Conservation (phyloP, 2,113 vertebrate genomes). For the Electrona antarctica region DNA sequence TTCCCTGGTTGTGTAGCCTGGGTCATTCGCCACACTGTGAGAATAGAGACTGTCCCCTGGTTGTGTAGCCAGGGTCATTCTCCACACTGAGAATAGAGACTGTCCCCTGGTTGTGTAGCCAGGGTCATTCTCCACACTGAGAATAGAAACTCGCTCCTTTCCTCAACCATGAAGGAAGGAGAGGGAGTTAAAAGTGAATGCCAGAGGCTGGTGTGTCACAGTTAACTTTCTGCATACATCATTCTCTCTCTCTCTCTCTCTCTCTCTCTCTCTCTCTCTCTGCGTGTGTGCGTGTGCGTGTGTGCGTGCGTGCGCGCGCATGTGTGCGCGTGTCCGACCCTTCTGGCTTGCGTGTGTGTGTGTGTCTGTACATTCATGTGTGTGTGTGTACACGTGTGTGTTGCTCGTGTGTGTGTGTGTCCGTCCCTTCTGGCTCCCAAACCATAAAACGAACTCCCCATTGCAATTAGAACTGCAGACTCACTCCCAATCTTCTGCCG, state of each 20-base stretch:
- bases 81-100: background rate
- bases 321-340: background rate
- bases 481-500: too few relatives aligned
- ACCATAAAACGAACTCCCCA: too few relatives aligned
- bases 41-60: background rate
- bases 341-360: background rate
- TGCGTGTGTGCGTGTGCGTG: constrained; percentile 1
- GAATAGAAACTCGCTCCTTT: constrained; percentile 25
- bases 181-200: constrained; percentile 62
- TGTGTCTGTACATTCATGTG: background rate
- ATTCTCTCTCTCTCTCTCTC: constrained; percentile 11
- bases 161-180: constrained; percentile 32
- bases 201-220: constrained; percentile 55
- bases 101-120: constrained; percentile 60
- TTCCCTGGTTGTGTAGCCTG: background rate
- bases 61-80: background rate
- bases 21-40: too few relatives aligned
- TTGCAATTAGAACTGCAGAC: too few relatives aligned
- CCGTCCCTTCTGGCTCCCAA: too few relatives aligned
- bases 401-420: too few relatives aligned
- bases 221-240: constrained; percentile 26
- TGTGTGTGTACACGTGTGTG: background rate
- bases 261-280: constrained; percentile 6
- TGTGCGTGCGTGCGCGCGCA: background rate
- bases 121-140: constrained; percentile 50